Base-by-base conservation (phyloP, 1,140 invertebrate species). In the Lanistes nyassanus region DNA sequence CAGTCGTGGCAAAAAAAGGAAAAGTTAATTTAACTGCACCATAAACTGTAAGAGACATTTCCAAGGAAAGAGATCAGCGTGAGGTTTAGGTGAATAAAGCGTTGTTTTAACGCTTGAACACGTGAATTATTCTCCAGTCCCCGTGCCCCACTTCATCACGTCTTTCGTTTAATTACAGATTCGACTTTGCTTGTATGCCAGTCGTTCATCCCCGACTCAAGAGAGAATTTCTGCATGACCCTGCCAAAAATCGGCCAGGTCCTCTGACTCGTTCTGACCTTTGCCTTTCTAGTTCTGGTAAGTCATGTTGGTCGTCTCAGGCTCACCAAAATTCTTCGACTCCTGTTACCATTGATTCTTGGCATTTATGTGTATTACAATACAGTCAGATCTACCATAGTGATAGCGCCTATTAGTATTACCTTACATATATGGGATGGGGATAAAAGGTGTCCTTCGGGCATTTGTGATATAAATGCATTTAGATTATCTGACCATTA, bases 261-360 rank as follows among this genome's bases (percentile, higher is more conserved):
- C 89, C 93, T n/a, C 91, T 93, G 81, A 93, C 93, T 3, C 87
- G 93, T 81, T 92, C 93, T 37, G 93, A 94, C 84, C 86, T 94
- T 77, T 87, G 92, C 75, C 86, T 94, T 9, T 90, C 88, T 55
- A 92, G 90, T 79, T 89, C 91, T 87, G 93, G 93, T 93, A 89
- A 77, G 47, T 26, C 6, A 3, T 11, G 31, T 31, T 42, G 31
- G 26, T n/a, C 9, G 2, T 29, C 26, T 29, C 19, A 19, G 29
- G 23, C 0, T 19, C 23, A 9, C 13, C 31, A 11, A 36, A 58
- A 31, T 29, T 58, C 58, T 51, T 58, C 36, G 9, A 60, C 6
- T 58, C 26, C 9, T 9, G 31, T 34, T 37, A 42, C 7, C n/a
- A 26, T 23, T 19, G 6, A 60, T 31, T 74, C 26, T 37, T 5